A percentile compares a stretch with the other conserved stretches of the same genome.
Conservation (phyloP, 2,113 vertebrate species). For the Leucopternis melanops region DNA sequence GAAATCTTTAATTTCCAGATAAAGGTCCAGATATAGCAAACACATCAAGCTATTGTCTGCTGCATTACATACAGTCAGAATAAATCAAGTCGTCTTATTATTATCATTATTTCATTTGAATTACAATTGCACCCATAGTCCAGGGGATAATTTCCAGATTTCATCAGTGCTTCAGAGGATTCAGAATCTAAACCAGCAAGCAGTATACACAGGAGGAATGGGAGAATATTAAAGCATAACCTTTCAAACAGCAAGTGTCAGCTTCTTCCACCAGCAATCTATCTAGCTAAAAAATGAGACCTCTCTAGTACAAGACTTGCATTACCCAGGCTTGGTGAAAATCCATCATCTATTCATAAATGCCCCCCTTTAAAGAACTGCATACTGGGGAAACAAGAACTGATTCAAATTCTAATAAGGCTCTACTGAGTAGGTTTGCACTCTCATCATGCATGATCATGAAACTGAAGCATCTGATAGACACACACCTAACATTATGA, state of each 20-base stretch:
- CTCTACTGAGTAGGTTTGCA: background rate
- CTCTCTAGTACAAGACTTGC: background rate
- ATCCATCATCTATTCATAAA: background rate
- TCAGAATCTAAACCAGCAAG: background rate
- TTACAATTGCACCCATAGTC: background rate
- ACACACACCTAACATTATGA: background rate
- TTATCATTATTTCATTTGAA: conserved; percentile 13
- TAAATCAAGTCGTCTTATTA: background rate
- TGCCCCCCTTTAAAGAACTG: background rate
- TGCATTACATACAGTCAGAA: background rate
- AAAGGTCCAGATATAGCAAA: background rate
- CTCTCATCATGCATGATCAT: background rate
- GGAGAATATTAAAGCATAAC: background rate
- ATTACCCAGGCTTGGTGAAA: background rate
- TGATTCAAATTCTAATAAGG: background rate
- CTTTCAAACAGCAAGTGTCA: background rate
- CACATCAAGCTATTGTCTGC: background rate
- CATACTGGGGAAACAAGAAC: background rate
- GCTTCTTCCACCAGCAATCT: background rate
- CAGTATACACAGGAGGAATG: background rate
- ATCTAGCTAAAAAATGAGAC: background rate
- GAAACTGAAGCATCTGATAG: background rate
- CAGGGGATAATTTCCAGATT: background rate
- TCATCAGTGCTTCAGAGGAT: background rate
- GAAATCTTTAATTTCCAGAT: background rate